These are phyloP conservation scores for Spatula clypeata DNA, from an alignment of 2,797 vertebrate genomes.

Conservation along the genomic window DNA sequence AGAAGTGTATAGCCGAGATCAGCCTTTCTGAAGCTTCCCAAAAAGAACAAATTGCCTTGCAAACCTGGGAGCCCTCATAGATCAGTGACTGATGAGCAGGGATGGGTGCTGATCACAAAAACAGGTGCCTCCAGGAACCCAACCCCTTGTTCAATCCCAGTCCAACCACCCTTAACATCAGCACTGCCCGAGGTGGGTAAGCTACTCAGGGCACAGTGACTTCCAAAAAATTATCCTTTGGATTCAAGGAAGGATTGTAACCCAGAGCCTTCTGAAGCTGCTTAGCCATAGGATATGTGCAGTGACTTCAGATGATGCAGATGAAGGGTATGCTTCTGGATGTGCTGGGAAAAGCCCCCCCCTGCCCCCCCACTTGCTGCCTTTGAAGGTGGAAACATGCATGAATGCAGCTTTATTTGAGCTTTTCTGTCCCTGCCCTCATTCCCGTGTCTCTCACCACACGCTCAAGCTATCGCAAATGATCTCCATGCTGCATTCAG, in stretches of 20 bases:
- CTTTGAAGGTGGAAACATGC: not conserved
- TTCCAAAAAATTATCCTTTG: not conserved
- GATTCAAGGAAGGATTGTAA: not conserved
- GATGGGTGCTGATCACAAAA: not conserved
- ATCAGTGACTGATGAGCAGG: not conserved
- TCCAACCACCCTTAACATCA: not conserved
- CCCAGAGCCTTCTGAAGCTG: not conserved
- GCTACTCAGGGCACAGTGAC: not conserved
- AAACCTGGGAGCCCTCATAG: not conserved
- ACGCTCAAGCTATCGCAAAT: not conserved
- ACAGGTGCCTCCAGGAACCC: not conserved
- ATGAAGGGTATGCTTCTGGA: not conserved
- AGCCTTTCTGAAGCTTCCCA: not conserved
- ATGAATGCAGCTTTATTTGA: not conserved
- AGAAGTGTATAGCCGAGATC: not conserved
- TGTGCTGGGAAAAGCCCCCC: rapidly evolving
- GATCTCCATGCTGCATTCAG: not conserved
- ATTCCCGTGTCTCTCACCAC: rapidly evolving
- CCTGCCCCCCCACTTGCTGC: rapidly evolving
- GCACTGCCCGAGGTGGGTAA: not conserved
- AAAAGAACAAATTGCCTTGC: not conserved
- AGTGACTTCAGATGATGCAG: not conserved
- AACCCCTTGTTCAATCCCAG: rapidly evolving
- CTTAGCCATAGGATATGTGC: no score
- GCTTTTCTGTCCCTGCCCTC: not conserved